phyloP scores from a whole-genome alignment of 2,113 vertebrate genomes.

The Datnioides undecimradiatus region DNA sequence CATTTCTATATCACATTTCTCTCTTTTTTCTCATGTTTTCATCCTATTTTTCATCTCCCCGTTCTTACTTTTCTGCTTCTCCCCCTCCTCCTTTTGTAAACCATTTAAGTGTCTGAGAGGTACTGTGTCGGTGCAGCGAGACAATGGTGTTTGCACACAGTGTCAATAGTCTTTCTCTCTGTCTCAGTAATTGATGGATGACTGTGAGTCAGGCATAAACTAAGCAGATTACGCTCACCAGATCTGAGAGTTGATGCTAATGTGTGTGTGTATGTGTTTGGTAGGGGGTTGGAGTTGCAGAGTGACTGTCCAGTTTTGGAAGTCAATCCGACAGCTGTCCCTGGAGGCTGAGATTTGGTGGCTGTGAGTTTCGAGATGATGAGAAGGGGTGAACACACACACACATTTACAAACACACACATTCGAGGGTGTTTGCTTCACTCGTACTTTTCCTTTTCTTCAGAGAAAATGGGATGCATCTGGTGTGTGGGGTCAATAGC shows the following conservation, averaged over 20 bases:
- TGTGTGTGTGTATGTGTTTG: constrained; percentile 34
- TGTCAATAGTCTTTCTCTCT: constrained; percentile 90
- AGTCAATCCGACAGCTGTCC: constrained; percentile 69
- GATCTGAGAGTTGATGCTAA: constrained; percentile 60
- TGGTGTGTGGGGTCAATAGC: constrained; percentile 73
- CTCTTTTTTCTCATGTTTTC: neutral
- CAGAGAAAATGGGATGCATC: constrained; percentile 56
- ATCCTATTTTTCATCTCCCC: neutral
- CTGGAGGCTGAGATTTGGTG: constrained; percentile 58
- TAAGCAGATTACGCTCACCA: constrained; percentile 77
- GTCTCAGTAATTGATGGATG: constrained; percentile 82
- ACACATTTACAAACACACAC: neutral
- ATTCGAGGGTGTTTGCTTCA: constrained; percentile 15
- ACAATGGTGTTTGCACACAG: constrained; percentile 87
- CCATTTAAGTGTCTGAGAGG: constrained; percentile 87
- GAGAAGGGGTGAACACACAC: constrained; percentile 12
- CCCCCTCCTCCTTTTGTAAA: constrained; percentile 71
- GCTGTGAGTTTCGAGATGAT: constrained; percentile 59
- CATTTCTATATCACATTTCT: neutral
- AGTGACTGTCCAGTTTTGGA: constrained; percentile 73
- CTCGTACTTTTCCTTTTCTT: constrained; percentile 34
- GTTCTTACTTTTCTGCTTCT: neutral
- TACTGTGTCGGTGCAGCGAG: constrained; percentile 71
- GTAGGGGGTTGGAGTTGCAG: constrained; percentile 52
- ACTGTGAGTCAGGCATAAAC: constrained; percentile 75